Base-by-base conservation (phyloP, 2,113 vertebrate genomes). In the Pterocles gutturalis region DNA sequence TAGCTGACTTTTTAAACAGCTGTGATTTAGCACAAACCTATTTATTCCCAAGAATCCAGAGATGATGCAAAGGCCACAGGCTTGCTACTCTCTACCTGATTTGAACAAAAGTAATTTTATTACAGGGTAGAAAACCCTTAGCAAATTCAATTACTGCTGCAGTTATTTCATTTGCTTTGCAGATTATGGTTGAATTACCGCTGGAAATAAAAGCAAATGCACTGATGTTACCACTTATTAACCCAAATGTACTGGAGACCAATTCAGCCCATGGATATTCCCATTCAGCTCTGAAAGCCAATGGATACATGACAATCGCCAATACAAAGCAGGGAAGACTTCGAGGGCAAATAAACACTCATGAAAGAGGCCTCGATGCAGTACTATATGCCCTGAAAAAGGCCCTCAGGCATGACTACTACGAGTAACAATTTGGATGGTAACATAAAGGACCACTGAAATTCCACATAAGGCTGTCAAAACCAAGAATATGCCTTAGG, bases 91-190 rank as follows among this genome's bases (percentile, higher is more conserved):
- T 82, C 54, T 13, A 91, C 25, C 54, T 70, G 78, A 89, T 78
- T 77, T 90, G 67, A 93, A 81, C 19, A 79, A n/a, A 82, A 65
- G 66, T 69, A 49, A 96, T 96, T 95, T 54, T 77, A 94, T 95
- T 94, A 94, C 33, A 76, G 71, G 41, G 54, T 71, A 78, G 75
- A 86, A 82, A 90, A 83, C 54, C 45, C 51, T 41, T 38, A 85
- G 75, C 26, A 97, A 87, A 97, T 95, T 89, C 34, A 72, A 93
- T 96, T 96, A 95, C 41, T 82, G 79, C 33, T 91, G n/a, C 34
- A 69, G 86, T 87, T 80, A 95, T 65, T 94, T 79, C 14, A 87
- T 83, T 85, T 94, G 49, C 67, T 93, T 77, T 88, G 75, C 64
- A 82, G 69, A 90, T 94, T 96, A 93, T 54, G 28, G 76, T 3